These are phyloP conservation scores for Eupsittula cactorum DNA, from an alignment of 2,113 vertebrate species.

Conservation along the genomic window DNA sequence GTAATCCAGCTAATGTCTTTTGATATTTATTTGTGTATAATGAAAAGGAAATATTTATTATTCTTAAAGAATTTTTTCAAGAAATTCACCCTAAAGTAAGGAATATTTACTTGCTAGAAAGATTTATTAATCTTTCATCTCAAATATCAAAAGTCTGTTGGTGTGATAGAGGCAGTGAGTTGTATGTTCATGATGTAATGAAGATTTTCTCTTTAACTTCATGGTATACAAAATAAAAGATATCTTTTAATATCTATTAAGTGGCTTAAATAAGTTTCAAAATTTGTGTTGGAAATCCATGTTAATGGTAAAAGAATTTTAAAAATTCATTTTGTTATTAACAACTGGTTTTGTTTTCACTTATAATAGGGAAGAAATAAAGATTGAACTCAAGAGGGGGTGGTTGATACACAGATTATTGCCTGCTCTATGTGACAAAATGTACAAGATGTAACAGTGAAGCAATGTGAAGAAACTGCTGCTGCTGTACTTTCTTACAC, in stretches of 20 bases:
- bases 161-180: not conserved
- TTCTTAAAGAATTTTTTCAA: not conserved
- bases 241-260: not conserved
- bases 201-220: not conserved
- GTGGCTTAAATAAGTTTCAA: not conserved
- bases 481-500: not conserved
- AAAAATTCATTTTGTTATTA: not conserved
- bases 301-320: not conserved
- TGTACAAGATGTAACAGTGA: not conserved
- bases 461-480: not conserved
- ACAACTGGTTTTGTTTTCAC: not conserved
- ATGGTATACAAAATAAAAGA: not conserved
- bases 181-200: not conserved
- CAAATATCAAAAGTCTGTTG: not conserved
- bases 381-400: not conserved
- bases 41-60: not conserved
- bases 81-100: not conserved
- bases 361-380: not conserved
- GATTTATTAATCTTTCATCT: not conserved
- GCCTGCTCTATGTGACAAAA: not conserved
- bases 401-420: not conserved
- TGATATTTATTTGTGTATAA: not conserved
- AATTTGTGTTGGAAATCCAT: not conserved
- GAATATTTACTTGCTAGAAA: not conserved
- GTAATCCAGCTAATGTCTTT: not conserved